Base-by-base conservation (phyloP, 2,113 vertebrate genomes). In the Camelus dromedarius region DNA sequence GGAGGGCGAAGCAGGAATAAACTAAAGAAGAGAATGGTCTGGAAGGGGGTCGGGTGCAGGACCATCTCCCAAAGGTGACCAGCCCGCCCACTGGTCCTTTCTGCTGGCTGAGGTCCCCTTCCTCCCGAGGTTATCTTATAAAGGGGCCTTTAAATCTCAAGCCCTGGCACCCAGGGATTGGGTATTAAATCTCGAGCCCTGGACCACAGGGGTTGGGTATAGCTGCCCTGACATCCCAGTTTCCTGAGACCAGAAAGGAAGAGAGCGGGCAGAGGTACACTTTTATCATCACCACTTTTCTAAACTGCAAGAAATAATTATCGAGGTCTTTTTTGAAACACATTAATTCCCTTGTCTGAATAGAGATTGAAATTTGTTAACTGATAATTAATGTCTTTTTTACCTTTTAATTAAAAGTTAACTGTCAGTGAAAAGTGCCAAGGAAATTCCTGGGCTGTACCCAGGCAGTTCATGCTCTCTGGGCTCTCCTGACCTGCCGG, bases 321-420 rank as follows among this genome's bases (percentile, higher is more conserved):
- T 54, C 19, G 84, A 93, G 97, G 79, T 50, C 95, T 96, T 95
- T 96, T 95, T 62, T 42, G 32, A 95, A 97, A 92, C 67, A 94
- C 83, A 52, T 94, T 95, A 96, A 98, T 97, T 98, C 92, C 38
- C 96, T 93, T 96, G 97, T 96, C 97, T 95, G 95, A 75, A 88
- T 42, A 79, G 98, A 98, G 97, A 98, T 93, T 96, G 98, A 98
- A 98, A 97, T 97, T 97, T 91, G 79, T 98, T 98, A 98, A 93
- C 96, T 60, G 84, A 85, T 97, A 98, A 98, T 98, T 98, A 98
- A 93, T 46, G 91, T 96, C 95, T 98, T 97, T 96, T 98, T 97
- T 88, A 93, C 89, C 67, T 96, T 97, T 96, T 98, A 98, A 98
- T 98, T 98, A 97, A 97, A 98, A 97, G 93, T 73, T 97, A 97